Conservation (phyloP, 1,140 invertebrate genomes). For the Meloidogyne hapla region DNA sequence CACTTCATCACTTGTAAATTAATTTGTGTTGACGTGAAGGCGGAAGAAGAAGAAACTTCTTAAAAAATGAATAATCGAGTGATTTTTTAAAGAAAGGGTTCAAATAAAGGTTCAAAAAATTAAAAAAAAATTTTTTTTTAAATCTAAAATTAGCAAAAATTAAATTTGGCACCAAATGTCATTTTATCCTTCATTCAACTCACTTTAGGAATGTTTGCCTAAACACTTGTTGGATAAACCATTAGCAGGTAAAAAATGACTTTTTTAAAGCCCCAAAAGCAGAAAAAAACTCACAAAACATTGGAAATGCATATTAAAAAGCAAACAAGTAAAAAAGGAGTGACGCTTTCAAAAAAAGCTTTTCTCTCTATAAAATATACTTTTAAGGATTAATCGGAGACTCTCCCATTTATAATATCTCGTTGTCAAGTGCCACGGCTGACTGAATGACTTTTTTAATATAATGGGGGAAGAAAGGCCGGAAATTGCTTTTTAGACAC, state of each 20-base stretch:
- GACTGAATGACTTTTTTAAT: slow-evolving; percentile 3
- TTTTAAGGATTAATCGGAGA: slow-evolving; percentile 31
- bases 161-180: neutral
- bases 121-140: too few relatives aligned
- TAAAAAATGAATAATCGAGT: neutral
- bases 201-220: neutral
- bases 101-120: neutral
- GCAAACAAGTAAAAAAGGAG: neutral
- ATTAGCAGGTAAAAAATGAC: neutral
- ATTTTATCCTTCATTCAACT: neutral
- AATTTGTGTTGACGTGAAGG: slow-evolving; percentile 15
- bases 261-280: too few relatives aligned
- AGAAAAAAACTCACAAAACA: neutral
- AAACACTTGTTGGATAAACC: neutral
- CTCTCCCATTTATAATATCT: neutral
- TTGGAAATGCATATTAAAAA: slow-evolving; percentile 28
- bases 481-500: neutral
- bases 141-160: neutral
- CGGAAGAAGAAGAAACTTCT: neutral
- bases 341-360: slow-evolving; percentile 9
- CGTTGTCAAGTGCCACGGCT: slow-evolving; percentile 30
- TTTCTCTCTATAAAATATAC: neutral
- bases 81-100: neutral
- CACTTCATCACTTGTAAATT: neutral
- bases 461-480: neutral